Conservation (phyloP, 2,797 vertebrate genomes). For the Enoplosus armatus region DNA sequence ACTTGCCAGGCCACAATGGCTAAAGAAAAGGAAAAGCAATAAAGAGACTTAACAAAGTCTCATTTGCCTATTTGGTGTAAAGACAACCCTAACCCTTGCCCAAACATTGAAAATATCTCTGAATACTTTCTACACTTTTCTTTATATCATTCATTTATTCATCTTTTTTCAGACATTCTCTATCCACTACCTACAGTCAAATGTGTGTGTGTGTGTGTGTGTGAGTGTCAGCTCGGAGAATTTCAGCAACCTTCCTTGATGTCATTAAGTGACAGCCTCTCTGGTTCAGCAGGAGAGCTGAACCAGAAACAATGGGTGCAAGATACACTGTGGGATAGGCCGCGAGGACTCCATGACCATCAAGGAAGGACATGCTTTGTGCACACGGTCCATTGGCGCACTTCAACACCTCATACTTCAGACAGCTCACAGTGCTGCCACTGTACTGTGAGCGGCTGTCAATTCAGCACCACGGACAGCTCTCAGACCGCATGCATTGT, state of each 20-base stretch:
- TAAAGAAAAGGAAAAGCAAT: not conserved
- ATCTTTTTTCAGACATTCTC: not conserved
- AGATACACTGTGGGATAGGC: slow-evolving; percentile 49
- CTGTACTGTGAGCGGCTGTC: not conserved
- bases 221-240: slow-evolving; percentile 31
- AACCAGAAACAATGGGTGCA: slow-evolving; percentile 67
- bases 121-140: not conserved
- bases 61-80: not conserved
- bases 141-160: not conserved
- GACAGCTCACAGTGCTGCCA: slow-evolving; percentile 35
- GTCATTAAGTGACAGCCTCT: slow-evolving; percentile 49
- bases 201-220: too few relatives aligned
- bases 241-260: slow-evolving; percentile 51
- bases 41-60: not conserved
- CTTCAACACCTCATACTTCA: slow-evolving; percentile 42
- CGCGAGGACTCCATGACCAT: slow-evolving; percentile 48
- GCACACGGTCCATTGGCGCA: slow-evolving; percentile 43
- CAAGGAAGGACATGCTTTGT: slow-evolving; percentile 62
- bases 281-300: slow-evolving; percentile 35
- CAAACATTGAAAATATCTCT: not conserved
- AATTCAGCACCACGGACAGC: slow-evolving; percentile 60
- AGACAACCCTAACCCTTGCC: not conserved
- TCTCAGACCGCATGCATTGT: not conserved
- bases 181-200: slow-evolving; percentile 6
- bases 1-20: not conserved